phyloP scores from a whole-genome alignment of 1,140 invertebrate genomes.

The Scaptomyza pallida region DNA sequence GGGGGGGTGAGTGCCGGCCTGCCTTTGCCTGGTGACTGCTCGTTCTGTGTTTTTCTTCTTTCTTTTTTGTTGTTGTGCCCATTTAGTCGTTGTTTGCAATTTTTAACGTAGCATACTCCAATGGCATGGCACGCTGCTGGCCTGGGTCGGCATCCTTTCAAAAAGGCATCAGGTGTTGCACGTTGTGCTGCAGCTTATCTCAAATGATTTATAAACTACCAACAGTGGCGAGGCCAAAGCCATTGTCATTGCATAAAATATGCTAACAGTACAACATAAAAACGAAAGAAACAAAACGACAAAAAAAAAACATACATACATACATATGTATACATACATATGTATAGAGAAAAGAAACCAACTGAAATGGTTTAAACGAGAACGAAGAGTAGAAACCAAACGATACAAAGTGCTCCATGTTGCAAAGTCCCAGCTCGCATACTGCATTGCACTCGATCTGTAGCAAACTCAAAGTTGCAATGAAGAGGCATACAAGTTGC shows the following conservation, averaged over 20 bases:
- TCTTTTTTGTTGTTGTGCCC: too few species aligned
- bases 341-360: slow-evolving; percentile 6
- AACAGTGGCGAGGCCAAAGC: slow-evolving; percentile 83
- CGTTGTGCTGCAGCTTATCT: slow-evolving; percentile 83
- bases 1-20: slow-evolving; percentile 1
- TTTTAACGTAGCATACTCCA: slow-evolving; percentile 65
- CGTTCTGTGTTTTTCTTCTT: slow-evolving; percentile 60
- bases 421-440: slow-evolving; percentile 12
- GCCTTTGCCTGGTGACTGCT: slow-evolving; percentile 23
- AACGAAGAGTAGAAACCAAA: slow-evolving; percentile 23
- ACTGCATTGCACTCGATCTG: neutral
- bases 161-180: slow-evolving; percentile 83
- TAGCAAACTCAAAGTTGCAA: slow-evolving; percentile 34
- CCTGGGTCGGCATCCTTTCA: slow-evolving; percentile 72
- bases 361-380: neutral
- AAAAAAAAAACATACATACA: slow-evolving; percentile 25
- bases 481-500: slow-evolving; percentile 22
- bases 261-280: slow-evolving; percentile 70
- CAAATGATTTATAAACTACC: slow-evolving; percentile 84
- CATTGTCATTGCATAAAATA: slow-evolving; percentile 84
- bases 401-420: slow-evolving; percentile 44
- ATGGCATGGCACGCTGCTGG: slow-evolving; percentile 29
- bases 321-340: too few species aligned
- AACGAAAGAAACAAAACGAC: slow-evolving; percentile 6
- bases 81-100: slow-evolving; percentile 78